phyloP scores from a whole-genome alignment of 2,797 vertebrate genomes.

The Leuciscus waleckii region DNA sequence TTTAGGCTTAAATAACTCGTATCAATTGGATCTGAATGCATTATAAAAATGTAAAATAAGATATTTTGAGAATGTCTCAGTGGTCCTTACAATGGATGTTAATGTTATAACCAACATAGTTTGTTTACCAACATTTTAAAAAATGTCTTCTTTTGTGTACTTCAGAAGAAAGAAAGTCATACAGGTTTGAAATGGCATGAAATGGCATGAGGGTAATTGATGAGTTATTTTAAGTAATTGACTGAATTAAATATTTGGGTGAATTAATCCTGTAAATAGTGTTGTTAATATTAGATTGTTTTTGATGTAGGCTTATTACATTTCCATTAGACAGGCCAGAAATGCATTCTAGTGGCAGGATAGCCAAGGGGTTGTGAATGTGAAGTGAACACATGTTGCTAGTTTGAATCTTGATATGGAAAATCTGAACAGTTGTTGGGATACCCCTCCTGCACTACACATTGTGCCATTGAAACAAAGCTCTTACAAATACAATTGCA shows the following conservation, averaged over 20 bases:
- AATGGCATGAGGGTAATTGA: not conserved
- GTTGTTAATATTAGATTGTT: constrained; percentile 4
- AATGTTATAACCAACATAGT: not conserved
- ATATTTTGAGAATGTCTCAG: not conserved
- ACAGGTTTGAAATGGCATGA: not conserved
- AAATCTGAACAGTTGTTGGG: not conserved
- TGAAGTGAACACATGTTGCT: not conserved
- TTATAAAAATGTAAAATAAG: not conserved
- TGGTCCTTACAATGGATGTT: not conserved
- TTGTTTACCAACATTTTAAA: not conserved
- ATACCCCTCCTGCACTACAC: not conserved
- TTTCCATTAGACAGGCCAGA: constrained; percentile 18
- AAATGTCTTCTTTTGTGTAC: not conserved
- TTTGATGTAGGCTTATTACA: not conserved
- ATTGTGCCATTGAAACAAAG: not conserved
- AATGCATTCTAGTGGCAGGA: not conserved
- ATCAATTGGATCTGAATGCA: not conserved
- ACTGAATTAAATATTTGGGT: not conserved
- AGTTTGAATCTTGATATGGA: not conserved
- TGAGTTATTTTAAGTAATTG: not conserved
- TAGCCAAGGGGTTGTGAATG: not conserved
- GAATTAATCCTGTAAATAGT: not conserved
- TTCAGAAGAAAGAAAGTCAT: not conserved
- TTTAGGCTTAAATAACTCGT: not conserved
- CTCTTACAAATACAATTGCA: not conserved